These are phyloP conservation scores for Poeciliopsis turneri DNA, from an alignment of 2,797 vertebrate species.

Conservation along the genomic window DNA sequence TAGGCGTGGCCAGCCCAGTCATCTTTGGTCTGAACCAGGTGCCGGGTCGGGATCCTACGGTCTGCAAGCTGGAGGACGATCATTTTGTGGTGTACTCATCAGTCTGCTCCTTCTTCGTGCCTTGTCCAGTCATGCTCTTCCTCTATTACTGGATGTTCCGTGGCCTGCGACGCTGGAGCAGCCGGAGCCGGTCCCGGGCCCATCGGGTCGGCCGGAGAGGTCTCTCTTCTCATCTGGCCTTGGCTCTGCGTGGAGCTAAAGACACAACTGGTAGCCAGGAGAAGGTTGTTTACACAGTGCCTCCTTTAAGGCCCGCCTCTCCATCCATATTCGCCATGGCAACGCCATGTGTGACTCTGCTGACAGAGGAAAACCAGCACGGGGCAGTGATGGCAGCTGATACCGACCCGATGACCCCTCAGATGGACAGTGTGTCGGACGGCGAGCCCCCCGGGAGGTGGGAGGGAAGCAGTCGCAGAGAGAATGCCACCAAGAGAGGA, in stretches of 20 bases:
- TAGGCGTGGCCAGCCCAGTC: conserved; percentile 79
- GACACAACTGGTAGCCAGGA: conserved; percentile 30
- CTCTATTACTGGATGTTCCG: conserved; percentile 83
- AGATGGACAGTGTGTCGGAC: conserved; percentile 75
- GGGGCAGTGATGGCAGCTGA: conserved; percentile 19
- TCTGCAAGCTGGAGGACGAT: conserved; percentile 80
- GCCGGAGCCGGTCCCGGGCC: conserved; percentile 59
- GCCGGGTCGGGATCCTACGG: conserved; percentile 63
- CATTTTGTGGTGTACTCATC: conserved; percentile 82
- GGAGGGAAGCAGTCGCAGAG: conserved; percentile 30
- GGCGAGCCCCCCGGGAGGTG: conserved; percentile 56
- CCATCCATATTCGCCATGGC: conserved; percentile 35
- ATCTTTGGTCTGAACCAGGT: conserved; percentile 82
- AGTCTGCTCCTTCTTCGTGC: conserved; percentile 82
- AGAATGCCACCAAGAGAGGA: conserved; percentile 48
- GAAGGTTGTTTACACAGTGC: conserved; percentile 55
- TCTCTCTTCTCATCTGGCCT: conserved; percentile 63
- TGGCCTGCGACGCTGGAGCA: conserved; percentile 76
- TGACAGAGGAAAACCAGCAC: conserved; percentile 16
- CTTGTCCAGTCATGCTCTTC: conserved; percentile 81
- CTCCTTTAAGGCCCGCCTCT: conserved; percentile 58
- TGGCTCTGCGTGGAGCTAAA: conserved; percentile 51
- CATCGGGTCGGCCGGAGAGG: conserved; percentile 19
- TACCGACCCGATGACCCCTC: conserved; percentile 68
- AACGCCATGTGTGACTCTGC: conserved; percentile 11